A percentile compares a stretch with the other conserved stretches of the same genome.
Conservation (phyloP, 2,113 vertebrate species). For the Tursiops truncatus region DNA sequence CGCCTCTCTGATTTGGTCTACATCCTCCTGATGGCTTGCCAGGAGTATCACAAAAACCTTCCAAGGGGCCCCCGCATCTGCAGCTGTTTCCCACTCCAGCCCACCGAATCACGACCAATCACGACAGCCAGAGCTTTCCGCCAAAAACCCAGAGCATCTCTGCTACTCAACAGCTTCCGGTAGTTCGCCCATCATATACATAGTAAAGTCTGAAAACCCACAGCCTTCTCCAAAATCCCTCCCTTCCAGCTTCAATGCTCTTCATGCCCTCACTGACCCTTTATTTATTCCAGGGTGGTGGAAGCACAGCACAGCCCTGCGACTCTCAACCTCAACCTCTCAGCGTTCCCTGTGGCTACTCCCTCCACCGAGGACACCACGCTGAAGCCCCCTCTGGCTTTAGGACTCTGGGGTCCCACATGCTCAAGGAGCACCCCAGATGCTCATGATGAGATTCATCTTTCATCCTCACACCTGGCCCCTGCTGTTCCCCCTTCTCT, state of each 20-base stretch:
- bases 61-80: background rate
- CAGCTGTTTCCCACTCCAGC: background rate
- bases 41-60: background rate
- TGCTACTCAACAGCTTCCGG: background rate
- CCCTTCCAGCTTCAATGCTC: background rate
- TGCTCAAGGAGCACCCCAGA: background rate
- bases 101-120: accelerated
- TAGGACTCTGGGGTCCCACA: background rate
- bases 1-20: background rate
- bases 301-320: background rate
- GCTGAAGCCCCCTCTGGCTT: too few relatives aligned
- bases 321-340: background rate
- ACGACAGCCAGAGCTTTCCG: background rate
- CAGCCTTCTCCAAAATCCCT: background rate
- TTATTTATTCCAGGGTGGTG: too few relatives aligned
- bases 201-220: background rate
- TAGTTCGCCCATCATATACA: background rate
- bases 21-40: background rate
- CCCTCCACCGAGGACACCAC: background rate
- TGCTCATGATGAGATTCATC: background rate
- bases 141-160: background rate
- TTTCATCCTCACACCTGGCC: too few relatives aligned
- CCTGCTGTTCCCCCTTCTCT: background rate
- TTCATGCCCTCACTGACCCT: background rate
- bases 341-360: background rate